A percentile compares a stretch with the other conserved stretches of the same genome.
Conservation (phyloP, 2,113 vertebrate genomes). For the Brachyistius frenatus region DNA sequence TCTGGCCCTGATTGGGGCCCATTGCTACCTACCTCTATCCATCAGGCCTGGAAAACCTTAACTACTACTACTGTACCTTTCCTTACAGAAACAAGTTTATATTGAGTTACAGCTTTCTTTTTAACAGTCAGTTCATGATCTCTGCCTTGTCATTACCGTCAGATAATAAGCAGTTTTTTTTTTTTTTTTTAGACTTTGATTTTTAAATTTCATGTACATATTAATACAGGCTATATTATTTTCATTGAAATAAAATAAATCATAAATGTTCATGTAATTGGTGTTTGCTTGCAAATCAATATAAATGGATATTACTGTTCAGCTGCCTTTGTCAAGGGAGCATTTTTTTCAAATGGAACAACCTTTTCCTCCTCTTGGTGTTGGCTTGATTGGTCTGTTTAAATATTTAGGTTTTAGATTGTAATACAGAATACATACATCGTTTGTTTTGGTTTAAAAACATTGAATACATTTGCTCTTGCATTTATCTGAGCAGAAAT, state of each 20-base stretch:
- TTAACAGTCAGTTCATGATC: constrained; percentile 19
- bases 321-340: constrained; percentile 47
- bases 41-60: constrained; percentile 75
- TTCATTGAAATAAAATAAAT: constrained; percentile 58
- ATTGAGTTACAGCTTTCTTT: constrained; percentile 58
- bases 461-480: constrained; percentile 17
- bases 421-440: background rate
- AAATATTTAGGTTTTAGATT: constrained; percentile 3
- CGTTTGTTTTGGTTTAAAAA: constrained; percentile 29
- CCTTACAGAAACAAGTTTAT: constrained; percentile 57
- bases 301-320: constrained; percentile 34
- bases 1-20: constrained; percentile 60
- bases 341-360: constrained; percentile 36
- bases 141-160: constrained; percentile 43
- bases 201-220: constrained; percentile 61
- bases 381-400: constrained; percentile 20
- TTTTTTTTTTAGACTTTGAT: constrained; percentile 25
- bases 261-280: constrained; percentile 37
- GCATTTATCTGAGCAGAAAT: constrained; percentile 25
- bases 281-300: constrained; percentile 53
- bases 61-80: constrained; percentile 58
- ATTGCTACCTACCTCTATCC: constrained; percentile 81
- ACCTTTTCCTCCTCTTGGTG: constrained; percentile 32
- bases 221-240: constrained; percentile 52
- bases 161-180: constrained; percentile 44